A percentile compares a stretch with the other conserved stretches of the same genome.
phyloP scores from a whole-genome alignment of 2,888 invertebrate species.

The Julus scandinavius region DNA sequence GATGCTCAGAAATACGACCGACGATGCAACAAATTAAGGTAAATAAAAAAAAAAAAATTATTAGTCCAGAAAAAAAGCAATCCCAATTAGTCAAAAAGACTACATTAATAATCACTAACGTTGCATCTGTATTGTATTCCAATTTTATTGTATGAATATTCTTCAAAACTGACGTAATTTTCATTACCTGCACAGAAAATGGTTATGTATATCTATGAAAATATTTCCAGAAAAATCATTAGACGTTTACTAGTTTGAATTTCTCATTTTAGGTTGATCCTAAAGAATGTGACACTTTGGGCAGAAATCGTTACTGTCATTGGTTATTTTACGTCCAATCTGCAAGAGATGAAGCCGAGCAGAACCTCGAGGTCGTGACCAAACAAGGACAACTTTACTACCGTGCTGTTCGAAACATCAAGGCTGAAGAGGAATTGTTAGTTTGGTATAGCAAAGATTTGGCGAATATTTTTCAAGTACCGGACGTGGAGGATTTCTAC shows the following conservation, averaged over 20 bases:
- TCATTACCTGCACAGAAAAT: too few relatives aligned
- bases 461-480: conserved; percentile 62
- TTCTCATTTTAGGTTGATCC: conserved; percentile 51
- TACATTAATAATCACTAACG: background rate
- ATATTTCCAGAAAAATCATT: background rate
- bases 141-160: too few relatives aligned
- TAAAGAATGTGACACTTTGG: conserved; percentile 48
- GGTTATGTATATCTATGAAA: background rate
- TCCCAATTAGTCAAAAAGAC: too few relatives aligned
- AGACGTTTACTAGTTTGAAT: background rate
- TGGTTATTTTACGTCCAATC: conserved; percentile 66
- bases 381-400: conserved; percentile 64
- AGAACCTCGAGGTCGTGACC: conserved; percentile 65
- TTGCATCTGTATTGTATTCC: background rate
- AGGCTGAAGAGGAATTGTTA: conserved; percentile 63
- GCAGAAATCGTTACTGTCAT: conserved; percentile 57
- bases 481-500: conserved; percentile 59
- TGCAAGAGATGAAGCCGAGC: conserved; percentile 64
- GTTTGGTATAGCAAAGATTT: conserved; percentile 66
- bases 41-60: background rate
- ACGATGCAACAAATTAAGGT: conserved; percentile 53
- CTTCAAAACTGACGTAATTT: too few relatives aligned
- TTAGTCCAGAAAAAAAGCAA: too few relatives aligned
- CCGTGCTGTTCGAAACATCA: conserved; percentile 63
- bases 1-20: conserved; percentile 53